Percentiles rank a stretch among this genome's conserved stretches.
Conservation (phyloP, 2,113 vertebrate species). For the Philantomba maxwellii region DNA sequence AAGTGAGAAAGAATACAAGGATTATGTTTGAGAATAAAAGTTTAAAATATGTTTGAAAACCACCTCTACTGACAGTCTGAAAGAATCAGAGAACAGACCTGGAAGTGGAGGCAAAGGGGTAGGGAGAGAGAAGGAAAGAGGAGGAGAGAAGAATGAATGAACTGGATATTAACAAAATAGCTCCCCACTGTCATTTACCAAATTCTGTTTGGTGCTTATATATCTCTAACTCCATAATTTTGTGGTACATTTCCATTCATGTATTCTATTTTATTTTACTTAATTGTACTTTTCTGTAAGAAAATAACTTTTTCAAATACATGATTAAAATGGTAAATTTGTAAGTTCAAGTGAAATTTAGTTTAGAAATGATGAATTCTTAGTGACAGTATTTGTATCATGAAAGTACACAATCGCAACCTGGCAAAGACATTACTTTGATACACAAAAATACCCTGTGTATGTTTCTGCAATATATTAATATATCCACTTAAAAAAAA, state of each 20-base stretch:
- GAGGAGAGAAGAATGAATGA: neutral
- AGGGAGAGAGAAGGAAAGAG: neutral
- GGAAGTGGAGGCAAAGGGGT: neutral
- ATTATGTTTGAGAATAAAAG: neutral
- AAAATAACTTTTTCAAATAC: neutral
- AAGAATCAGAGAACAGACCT: neutral
- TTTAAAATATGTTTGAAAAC: neutral
- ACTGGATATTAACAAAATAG: neutral
- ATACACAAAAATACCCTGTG: neutral
- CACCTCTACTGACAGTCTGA: neutral
- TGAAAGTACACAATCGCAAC: neutral
- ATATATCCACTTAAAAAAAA: neutral
- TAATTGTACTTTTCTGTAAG: neutral
- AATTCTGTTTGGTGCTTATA: neutral
- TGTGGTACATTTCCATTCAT: neutral
- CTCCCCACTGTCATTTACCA: neutral
- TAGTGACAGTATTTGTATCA: neutral
- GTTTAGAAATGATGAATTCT: neutral
- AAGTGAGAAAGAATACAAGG: neutral
- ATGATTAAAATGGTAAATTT: neutral
- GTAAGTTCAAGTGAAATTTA: neutral
- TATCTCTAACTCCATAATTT: neutral
- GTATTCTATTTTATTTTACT: neutral
- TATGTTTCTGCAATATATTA: constrained; percentile 35
- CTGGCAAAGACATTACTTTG: constrained; percentile 22